Evolutionary conservation across 2,113 vertebrate species (phyloP), one percentile per base, ranked within the genome.

Genomic region (Xerus inauris): DNA sequence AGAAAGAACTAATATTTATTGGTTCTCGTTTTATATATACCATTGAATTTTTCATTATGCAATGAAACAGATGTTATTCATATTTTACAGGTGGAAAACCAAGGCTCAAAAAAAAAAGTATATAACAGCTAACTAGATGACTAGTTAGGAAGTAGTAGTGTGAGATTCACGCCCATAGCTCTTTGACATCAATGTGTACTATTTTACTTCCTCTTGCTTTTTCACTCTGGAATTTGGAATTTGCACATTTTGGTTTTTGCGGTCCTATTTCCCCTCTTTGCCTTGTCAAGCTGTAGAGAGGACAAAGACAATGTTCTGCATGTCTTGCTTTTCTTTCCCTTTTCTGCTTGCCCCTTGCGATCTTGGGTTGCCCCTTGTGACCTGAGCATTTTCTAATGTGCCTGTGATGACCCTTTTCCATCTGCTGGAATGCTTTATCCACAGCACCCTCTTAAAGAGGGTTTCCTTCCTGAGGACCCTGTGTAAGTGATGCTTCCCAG

Each of bases 1-100:
- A 85, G 28, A 83, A 28, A 32, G 30, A 85, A 72, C 17, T n/a
- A 28, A 75, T 92, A 77, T 20, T 80, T 79, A 87, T 97, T 57
- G 94, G 20, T 85, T 26, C 26, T 87, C 73, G n/a, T 32, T 88
- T 95, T 95, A 79, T 6, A 45, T 64, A 30, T 90, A 20, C 8
- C 40, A 84, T 93, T 35, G 87, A 71, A 83, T 42, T 84, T 87
- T 95, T 85, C 69, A 35, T 62, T 82, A 6, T 81, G 32, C 20
- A 19, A 10, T n/a, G 20, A 85, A 38, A 24, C 8, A 62, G 47
- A 30, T 49, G 57, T 64, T 89, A 49, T 65, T 2, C 17, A 14
- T 77, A 2, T 94, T 71, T 87, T 87, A 90, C 2, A 84, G 45
- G 65, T 71, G 49, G 32, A 32, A 92, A 96, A 89, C 14, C 30